A percentile compares a stretch with the other conserved stretches of the same genome.
phyloP scores from a whole-genome alignment of 1,140 invertebrate species.

The Melitaea cinxia region DNA sequence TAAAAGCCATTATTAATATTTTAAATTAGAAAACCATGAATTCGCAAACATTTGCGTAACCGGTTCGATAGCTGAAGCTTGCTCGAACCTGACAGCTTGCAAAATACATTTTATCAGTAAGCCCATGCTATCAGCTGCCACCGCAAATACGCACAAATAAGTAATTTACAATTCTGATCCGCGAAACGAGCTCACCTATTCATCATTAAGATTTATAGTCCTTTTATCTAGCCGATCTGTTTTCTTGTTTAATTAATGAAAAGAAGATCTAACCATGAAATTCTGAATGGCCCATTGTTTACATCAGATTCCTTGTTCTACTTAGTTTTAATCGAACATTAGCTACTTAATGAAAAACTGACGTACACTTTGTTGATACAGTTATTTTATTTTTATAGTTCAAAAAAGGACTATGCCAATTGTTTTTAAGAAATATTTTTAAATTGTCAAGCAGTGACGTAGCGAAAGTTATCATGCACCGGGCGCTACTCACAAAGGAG shows the following conservation, averaged over 20 bases:
- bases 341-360: conserved; percentile 2
- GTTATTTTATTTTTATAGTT: not conserved
- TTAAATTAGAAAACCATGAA: not conserved
- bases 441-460: too few species aligned
- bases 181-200: conserved; percentile 66
- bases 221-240: conserved; percentile 73
- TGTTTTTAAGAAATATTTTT: too few species aligned
- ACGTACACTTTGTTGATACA: not conserved
- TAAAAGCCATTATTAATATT: too few species aligned
- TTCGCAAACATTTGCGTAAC: not conserved
- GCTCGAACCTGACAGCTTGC: conserved; percentile 7
- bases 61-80: not conserved
- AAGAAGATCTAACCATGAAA: conserved; percentile 39
- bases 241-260: conserved; percentile 72
- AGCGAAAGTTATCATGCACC: too few species aligned
- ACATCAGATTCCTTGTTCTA: not conserved
- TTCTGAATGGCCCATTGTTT: conserved; percentile 31
- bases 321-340: not conserved
- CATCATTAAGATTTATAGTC: conserved; percentile 80
- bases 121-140: conserved; percentile 13
- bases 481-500: too few species aligned
- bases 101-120: conserved; percentile 25
- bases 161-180: conserved; percentile 76
- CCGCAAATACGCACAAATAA: conserved; percentile 59
- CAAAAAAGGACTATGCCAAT: not conserved